These are phyloP conservation scores for Cirrhinus molitorella DNA, from an alignment of 2,797 vertebrate genomes.

Conservation along the genomic window DNA sequence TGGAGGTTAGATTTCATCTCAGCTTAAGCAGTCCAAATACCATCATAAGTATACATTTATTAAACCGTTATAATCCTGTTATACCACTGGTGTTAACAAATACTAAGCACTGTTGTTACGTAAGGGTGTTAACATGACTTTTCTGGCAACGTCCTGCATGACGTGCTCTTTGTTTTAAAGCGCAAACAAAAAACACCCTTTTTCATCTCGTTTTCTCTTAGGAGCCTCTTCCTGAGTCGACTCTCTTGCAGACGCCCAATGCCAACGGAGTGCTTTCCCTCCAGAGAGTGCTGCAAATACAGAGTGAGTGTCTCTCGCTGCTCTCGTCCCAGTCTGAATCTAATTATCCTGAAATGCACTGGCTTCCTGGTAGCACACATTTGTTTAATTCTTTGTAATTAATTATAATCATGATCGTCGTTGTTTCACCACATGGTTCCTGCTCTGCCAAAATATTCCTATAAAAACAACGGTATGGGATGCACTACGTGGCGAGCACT, in stretches of 20 bases:
- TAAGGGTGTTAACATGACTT: conserved; percentile 33
- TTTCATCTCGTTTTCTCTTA: conserved; percentile 68
- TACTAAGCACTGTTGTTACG: conserved; percentile 22
- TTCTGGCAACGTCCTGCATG: conserved; percentile 8
- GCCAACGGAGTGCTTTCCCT: conserved; percentile 88
- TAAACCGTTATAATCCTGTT: conserved; percentile 4
- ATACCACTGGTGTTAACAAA: neutral
- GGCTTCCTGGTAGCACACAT: conserved; percentile 50
- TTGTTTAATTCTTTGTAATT: conserved; percentile 49
- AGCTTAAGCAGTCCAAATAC: neutral
- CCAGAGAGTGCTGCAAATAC: conserved; percentile 89
- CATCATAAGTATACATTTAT: neutral
- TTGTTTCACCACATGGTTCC: conserved; percentile 66
- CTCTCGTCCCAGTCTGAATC: conserved; percentile 4
- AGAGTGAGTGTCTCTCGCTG: conserved; percentile 79
- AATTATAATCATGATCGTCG: conserved; percentile 37
- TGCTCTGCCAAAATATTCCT: conserved; percentile 38
- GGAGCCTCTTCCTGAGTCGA: conserved; percentile 87
- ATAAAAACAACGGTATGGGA: conserved; percentile 11
- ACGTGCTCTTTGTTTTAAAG: conserved; percentile 1
- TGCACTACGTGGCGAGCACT: conserved; percentile 14
- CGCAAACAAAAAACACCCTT: conserved; percentile 6
- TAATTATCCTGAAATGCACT: conserved; percentile 46
- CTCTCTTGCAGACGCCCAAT: conserved; percentile 88
- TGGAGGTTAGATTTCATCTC: conserved; percentile 82